phyloP scores from a whole-genome alignment of 1,140 invertebrate species.

The Phocides pigmalion region DNA sequence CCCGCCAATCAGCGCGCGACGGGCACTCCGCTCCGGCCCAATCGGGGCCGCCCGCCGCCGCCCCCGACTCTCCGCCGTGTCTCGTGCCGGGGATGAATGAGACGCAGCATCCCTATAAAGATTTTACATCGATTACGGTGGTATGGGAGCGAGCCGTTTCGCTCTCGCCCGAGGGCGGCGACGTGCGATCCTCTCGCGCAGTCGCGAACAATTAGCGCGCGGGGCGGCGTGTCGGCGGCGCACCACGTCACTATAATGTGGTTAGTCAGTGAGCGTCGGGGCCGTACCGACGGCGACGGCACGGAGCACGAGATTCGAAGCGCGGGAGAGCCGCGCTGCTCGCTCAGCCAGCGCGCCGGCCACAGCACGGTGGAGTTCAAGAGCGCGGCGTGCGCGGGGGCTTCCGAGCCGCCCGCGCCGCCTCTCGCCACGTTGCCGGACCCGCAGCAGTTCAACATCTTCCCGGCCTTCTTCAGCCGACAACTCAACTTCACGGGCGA shows the following conservation, averaged over 20 bases:
- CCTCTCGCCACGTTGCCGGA: slow-evolving; percentile 84
- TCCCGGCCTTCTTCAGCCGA: slow-evolving; percentile 93
- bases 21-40: slow-evolving; percentile 36
- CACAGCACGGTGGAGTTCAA: slow-evolving; percentile 84
- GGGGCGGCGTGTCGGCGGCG: slow-evolving; percentile 66
- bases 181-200: slow-evolving; percentile 69
- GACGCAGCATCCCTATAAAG: slow-evolving; percentile 77
- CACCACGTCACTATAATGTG: slow-evolving; percentile 79
- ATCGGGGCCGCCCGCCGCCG: slow-evolving; percentile 55
- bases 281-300: slow-evolving; percentile 74
- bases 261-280: slow-evolving; percentile 81
- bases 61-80: slow-evolving; percentile 45
- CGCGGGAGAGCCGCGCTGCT: slow-evolving; percentile 70
- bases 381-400: slow-evolving; percentile 82
- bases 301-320: slow-evolving; percentile 61
- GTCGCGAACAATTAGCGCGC: slow-evolving; percentile 81
- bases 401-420: slow-evolving; percentile 85
- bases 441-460: slow-evolving; percentile 94
- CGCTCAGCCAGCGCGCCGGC: slow-evolving; percentile 72
- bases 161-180: slow-evolving; percentile 69
- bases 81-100: slow-evolving; percentile 54
- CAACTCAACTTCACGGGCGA: slow-evolving; percentile 92
- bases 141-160: slow-evolving; percentile 65
- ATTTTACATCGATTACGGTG: slow-evolving; percentile 78
- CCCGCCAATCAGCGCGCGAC: slow-evolving; percentile 62